These are phyloP conservation scores for Pampusana beccarii DNA, from an alignment of 2,113 vertebrate genomes.

Conservation along the genomic window DNA sequence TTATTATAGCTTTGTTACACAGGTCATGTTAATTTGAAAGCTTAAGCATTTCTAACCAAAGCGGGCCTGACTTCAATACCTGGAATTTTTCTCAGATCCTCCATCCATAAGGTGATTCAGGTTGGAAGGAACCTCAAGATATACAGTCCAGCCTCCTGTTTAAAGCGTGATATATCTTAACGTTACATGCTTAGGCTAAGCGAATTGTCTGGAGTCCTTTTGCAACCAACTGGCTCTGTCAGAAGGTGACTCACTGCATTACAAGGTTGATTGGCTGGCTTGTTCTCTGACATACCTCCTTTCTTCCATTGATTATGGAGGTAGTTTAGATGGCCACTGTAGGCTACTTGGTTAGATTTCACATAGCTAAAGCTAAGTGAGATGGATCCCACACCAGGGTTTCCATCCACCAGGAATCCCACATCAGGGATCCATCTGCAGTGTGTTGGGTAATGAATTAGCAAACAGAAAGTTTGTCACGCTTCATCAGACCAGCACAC, in stretches of 20 bases:
- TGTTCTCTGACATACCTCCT: not conserved
- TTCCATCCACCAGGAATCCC: too few species aligned
- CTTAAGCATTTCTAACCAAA: not conserved
- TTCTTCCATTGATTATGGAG: not conserved
- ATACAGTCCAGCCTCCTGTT: fast-evolving
- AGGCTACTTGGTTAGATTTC: not conserved
- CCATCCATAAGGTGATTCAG: fast-evolving
- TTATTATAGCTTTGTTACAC: not conserved
- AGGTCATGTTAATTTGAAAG: not conserved
- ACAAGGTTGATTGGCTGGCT: not conserved
- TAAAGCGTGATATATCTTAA: not conserved
- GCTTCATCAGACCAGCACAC: not conserved
- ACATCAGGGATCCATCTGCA: too few species aligned
- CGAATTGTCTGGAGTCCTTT: not conserved
- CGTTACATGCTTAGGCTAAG: not conserved
- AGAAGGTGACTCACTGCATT: not conserved
- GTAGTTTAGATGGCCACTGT: not conserved
- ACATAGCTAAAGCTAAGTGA: not conserved
- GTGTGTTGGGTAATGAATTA: not conserved
- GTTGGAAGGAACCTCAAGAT: not conserved
- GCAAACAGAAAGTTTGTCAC: not conserved
- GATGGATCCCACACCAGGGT: not conserved
- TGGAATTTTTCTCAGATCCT: not conserved
- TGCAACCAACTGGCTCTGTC: not conserved
- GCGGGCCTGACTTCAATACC: not conserved